Evolutionary conservation across 92 coral and sea anemone genomes (phyloP), one percentile per base, ranked within the genome.

Genomic region (Heteractis magnifica): DNA sequence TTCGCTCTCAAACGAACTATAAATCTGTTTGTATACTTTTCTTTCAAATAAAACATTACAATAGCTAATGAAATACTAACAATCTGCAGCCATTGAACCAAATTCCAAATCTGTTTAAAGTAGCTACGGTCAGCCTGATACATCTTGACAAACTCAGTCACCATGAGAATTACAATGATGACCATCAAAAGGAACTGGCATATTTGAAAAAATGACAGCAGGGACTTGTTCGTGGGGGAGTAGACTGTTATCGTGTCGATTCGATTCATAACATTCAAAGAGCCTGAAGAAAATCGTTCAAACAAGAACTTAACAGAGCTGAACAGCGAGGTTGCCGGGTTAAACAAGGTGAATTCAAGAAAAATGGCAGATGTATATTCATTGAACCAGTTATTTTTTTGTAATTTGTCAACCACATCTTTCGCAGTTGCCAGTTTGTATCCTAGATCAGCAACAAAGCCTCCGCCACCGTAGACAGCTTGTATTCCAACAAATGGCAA

Each of bases 401-500:
- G 41, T 51, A 90, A 73, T 20, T 77, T 77, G 18, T 68, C 41
- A 16, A 81, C 75, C 13, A 88, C 87, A 64, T 56, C 58, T 16
- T 49, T 55, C 19, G 92, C 92, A 10, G 91, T 78, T 41, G 79
- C 73, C 65, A 48, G 16, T 13, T 84, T 81, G 79, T 90, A 88
- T 51, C 94, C 94, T 72, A 90, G 87, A 70, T 87, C 92, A 52
- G 94, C 89, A 23, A 88, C 91, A 62, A 75, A 90, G 11, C 94
- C 94, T 70, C 94, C 94, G 26, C 94, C 94, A 15, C 83, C 85
- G 44, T 88, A 90, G 20, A 85, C 50, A 71, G 86, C 52, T 21
- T 20, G 75, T 13, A 72, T 62, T 0, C 95, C 90, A 58, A 86
- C 82, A 76, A 84, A 94, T 21, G 88, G 82, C 12, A 89, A 77